These are phyloP conservation scores for Anagyrus pseudococci DNA, from an alignment of 2,888 invertebrate species.

Conservation along the genomic window DNA sequence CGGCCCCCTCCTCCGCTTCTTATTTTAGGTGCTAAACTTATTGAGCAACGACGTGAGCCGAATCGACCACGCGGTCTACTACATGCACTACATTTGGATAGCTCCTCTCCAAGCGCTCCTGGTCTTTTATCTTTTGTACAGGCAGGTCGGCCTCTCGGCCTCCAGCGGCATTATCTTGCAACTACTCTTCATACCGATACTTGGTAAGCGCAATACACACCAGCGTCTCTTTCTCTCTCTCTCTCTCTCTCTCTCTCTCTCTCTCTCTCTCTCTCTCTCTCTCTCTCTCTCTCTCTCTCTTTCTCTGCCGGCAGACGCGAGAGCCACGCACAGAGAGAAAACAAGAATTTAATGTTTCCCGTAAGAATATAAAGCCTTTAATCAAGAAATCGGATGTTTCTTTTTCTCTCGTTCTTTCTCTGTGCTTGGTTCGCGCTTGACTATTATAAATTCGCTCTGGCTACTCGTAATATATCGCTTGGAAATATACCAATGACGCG, in stretches of 20 bases:
- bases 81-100: constrained; percentile 79
- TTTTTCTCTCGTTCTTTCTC: no score
- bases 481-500: constrained; percentile 36
- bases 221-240: no score
- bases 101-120: constrained; percentile 74
- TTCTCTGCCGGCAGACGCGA: no score
- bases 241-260: no score
- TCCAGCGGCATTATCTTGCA: constrained; percentile 64
- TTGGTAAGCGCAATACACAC: constrained; percentile 58
- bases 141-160: constrained; percentile 65
- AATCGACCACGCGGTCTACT: constrained; percentile 74
- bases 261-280: no score
- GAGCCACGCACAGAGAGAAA: no score
- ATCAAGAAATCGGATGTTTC: no score
- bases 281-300: no score
- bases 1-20: not conserved
- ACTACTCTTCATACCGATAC: constrained; percentile 57
- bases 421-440: no score
- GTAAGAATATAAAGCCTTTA: no score
- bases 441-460: constrained; percentile 26
- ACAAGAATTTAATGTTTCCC: no score
- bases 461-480: no score
- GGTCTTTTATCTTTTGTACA: constrained; percentile 63
- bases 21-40: constrained; percentile 65
- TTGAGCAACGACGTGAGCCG: constrained; percentile 81